Evolutionary conservation across 2,797 vertebrate genomes (phyloP), one percentile per base, ranked within the genome.

Genomic region (Danio tinwini): DNA sequence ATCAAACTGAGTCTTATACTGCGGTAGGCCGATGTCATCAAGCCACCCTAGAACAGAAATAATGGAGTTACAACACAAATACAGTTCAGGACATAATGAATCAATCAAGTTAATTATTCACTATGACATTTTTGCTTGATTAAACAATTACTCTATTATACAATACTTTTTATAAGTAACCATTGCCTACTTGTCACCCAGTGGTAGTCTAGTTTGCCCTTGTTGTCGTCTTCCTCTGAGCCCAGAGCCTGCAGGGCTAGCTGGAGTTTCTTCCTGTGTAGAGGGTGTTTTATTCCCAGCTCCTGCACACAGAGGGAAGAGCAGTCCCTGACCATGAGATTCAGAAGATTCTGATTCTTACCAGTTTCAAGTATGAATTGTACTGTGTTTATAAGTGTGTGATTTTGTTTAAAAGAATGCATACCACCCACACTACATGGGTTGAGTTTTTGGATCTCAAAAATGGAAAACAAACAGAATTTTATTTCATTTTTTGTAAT

Each of bases 1-100:
- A 83, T 98, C 97, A 91, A 99, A 99, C 92, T 99, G 98, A 14
- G 96, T 98, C 91, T 99, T 99, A 65, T 99, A 99, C 88, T 99
- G 98, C 50, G 98, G 97, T 53, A 99, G 94, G 6, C 98, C 98
- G 3, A 99, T 99, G 83, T 99, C 98, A 87, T 99, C 98, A 90
- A 99, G 88, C 98, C 98, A 99, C 72, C 98, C 98, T 99, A 85
- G n/a, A 76, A 75, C 14, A 49, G 14, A 67, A 14, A 52, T 8
- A 29, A 21, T 63, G 29, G 11, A 11, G 3, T 39, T 56, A 53
- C 4, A 58, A 56, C 11, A 53, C 7, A 76, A 47, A 55, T 6
- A 29, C 8, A 56, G 40, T 58, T 64, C 13, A 39, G 39, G 39
- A 49, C 11, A 5, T 39, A 39, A 11, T 37, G 7, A 55, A 12